phyloP scores from a whole-genome alignment of 1,140 invertebrate genomes.

The Drosophila pseudoobscura region DNA sequence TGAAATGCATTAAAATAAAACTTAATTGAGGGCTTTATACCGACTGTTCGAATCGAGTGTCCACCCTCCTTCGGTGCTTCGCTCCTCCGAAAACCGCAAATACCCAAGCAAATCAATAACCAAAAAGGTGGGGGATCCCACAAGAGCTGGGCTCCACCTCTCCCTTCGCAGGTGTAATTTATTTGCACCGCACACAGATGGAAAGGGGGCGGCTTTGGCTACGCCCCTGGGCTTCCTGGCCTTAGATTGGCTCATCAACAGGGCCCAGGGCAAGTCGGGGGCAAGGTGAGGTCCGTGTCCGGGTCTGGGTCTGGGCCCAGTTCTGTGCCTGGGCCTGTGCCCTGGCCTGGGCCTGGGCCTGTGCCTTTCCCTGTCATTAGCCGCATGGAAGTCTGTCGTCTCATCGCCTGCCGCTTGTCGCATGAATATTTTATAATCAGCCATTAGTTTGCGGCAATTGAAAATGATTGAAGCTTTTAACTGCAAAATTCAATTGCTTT shows the following conservation, averaged over 20 bases:
- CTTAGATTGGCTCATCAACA: slow-evolving; percentile 66
- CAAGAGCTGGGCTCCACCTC: neutral
- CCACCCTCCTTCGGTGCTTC: neutral
- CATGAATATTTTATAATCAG: slow-evolving; percentile 81
- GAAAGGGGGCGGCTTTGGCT: slow-evolving; percentile 21
- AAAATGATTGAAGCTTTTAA: slow-evolving; percentile 82
- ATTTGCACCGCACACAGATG: slow-evolving; percentile 46
- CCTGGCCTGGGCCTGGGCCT: slow-evolving; percentile 1
- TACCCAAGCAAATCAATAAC: slow-evolving; percentile 75
- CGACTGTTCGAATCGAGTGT: slow-evolving; percentile 30
- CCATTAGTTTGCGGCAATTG: slow-evolving; percentile 81
- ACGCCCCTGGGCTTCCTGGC: slow-evolving; percentile 42
- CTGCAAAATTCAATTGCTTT: slow-evolving; percentile 79
- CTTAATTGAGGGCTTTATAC: slow-evolving; percentile 75
- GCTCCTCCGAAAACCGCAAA: slow-evolving; percentile 36
- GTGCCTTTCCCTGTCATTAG: slow-evolving; percentile 49
- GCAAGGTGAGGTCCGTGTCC: neutral
- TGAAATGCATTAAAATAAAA: slow-evolving; percentile 81
- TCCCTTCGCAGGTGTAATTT: slow-evolving; percentile 55
- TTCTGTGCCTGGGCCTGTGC: neutral
- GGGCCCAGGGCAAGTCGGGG: neutral
- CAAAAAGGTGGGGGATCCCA: slow-evolving; percentile 30
- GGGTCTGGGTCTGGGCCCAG: neutral
- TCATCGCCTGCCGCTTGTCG: slow-evolving; percentile 59
- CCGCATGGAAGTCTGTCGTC: slow-evolving; percentile 33